Evolutionary conservation across 2,797 vertebrate species (phyloP).

Genomic region (Rhinichthys osculus): DNA sequence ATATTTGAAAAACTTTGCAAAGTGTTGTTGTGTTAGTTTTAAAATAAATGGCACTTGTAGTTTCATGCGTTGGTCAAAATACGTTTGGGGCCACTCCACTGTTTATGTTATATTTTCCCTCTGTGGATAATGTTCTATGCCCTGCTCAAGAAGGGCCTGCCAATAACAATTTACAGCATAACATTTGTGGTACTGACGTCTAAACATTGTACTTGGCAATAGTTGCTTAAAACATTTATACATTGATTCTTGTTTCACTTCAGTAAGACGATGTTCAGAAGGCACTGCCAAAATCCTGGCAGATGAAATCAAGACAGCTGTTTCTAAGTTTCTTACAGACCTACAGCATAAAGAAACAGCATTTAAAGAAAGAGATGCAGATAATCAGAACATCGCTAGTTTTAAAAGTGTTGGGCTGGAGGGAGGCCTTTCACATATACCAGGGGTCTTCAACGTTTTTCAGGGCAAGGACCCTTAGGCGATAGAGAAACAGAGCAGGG

Average conservation of each 20-base stretch:
- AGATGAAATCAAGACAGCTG: not conserved
- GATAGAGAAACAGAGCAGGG: too few species aligned
- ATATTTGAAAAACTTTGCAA: not conserved
- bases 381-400: not conserved
- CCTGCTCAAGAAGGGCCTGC: conserved; percentile 12
- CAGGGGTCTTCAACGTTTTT: not conserved
- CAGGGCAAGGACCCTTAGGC: too few species aligned
- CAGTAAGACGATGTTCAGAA: not conserved
- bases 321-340: conserved; percentile 20
- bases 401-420: not conserved
- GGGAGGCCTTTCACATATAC: not conserved
- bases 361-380: not conserved
- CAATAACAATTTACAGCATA: conserved; percentile 21
- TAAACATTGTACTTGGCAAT: conserved; percentile 29
- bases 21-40: not conserved
- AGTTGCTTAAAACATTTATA: not conserved
- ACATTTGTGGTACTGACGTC: conserved; percentile 11
- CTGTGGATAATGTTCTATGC: not conserved
- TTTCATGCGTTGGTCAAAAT: not conserved
- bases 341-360: not conserved
- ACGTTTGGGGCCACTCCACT: not conserved
- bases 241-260: not conserved
- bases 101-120: conserved; percentile 1
- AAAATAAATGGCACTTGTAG: not conserved
- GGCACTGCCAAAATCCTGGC: not conserved